phyloP scores from a whole-genome alignment of 2,888 invertebrate genomes.

The Aproaerema taeniolella region DNA sequence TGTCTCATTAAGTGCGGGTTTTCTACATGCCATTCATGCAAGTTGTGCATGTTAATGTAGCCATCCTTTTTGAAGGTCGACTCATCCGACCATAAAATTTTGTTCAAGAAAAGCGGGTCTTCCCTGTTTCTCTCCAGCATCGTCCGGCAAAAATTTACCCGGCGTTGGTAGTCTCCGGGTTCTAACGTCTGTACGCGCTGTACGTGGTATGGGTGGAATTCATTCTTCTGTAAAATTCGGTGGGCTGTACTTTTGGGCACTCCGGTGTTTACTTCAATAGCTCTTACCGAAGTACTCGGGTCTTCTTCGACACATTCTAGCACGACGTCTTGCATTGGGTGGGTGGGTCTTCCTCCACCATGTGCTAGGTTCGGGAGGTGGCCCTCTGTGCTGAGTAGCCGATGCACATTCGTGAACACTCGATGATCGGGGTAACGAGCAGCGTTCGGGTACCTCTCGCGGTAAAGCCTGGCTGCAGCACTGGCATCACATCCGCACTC shows the following conservation, averaged over 20 bases:
- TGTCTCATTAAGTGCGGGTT: constrained; percentile 20
- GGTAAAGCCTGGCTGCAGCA: not conserved
- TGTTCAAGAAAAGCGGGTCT: constrained; percentile 11
- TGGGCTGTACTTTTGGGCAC: constrained; percentile 10
- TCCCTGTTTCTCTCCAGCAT: constrained; percentile 1
- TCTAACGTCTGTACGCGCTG: constrained; percentile 18
- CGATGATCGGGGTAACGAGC: not conserved
- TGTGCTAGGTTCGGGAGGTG: not conserved
- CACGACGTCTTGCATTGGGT: not conserved
- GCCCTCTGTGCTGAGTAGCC: not conserved
- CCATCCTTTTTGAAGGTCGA: not conserved
- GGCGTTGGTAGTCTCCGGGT: constrained; percentile 10
- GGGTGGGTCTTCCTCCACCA: not conserved
- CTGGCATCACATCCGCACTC: not conserved
- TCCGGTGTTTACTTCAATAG: constrained; percentile 7
- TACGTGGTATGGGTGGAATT: constrained; percentile 14
- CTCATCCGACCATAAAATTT: constrained; percentile 16
- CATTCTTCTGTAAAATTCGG: constrained; percentile 10
- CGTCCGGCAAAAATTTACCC: not conserved
- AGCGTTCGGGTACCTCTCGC: not conserved
- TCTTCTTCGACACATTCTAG: not conserved
- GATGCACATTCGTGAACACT: not conserved
- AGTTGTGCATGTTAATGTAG: constrained; percentile 17
- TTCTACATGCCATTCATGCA: constrained; percentile 12
- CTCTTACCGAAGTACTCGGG: not conserved